Percentiles rank a stretch among this genome's conserved stretches.
phyloP scores from a whole-genome alignment of 2,797 vertebrate species.

The Takifugu rubripes region DNA sequence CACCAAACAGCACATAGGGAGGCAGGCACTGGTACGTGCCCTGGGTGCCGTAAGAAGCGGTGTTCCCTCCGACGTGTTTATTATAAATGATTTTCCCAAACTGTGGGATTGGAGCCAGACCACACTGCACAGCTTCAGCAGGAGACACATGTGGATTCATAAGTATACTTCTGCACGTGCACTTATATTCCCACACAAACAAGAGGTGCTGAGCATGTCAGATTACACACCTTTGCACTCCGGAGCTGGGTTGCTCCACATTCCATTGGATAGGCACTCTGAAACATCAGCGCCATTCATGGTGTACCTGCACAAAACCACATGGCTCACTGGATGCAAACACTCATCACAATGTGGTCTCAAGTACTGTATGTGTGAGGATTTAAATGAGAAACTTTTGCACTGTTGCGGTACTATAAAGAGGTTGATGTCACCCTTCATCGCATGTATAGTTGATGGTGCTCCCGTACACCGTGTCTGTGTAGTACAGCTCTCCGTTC shows the following conservation, averaged over 20 bases:
- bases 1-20: constrained; percentile 74
- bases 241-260: constrained; percentile 75
- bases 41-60: constrained; percentile 51
- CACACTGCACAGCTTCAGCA: constrained; percentile 75
- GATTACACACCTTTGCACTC: constrained; percentile 77
- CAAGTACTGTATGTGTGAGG: too few species aligned
- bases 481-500: constrained; percentile 71
- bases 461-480: constrained; percentile 73
- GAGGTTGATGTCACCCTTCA: constrained; percentile 77
- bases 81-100: constrained; percentile 68
- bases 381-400: too few species aligned
- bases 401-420: background rate
- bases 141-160: constrained; percentile 2
- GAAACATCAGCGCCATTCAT: constrained; percentile 68
- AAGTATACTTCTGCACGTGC: background rate
- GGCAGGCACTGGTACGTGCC: constrained; percentile 76
- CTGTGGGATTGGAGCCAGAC: constrained; percentile 68
- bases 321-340: constrained; percentile 1
- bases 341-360: background rate
- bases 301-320: constrained; percentile 68
- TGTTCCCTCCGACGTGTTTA: constrained; percentile 45
- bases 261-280: constrained; percentile 75
- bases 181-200: too few species aligned
- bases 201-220: background rate
- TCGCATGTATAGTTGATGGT: constrained; percentile 77